phyloP scores from a whole-genome alignment of 2,888 invertebrate genomes.

The Chrysina gloriosa region DNA sequence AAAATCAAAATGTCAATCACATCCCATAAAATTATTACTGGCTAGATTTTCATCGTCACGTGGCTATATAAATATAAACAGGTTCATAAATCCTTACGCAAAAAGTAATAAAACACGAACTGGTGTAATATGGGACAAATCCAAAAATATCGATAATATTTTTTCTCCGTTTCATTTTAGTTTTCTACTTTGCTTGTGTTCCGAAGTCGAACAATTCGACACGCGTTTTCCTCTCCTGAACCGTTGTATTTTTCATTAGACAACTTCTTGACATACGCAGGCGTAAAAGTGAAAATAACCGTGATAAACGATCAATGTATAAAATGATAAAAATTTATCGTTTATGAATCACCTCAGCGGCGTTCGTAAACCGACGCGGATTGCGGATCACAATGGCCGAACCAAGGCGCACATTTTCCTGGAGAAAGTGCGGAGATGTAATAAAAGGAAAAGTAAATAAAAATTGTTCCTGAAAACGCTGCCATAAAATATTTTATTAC shows the following conservation, averaged over 20 bases:
- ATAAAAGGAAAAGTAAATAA: constrained; percentile 40
- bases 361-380: not conserved
- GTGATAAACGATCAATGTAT: constrained; percentile 23
- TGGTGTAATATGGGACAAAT: constrained; percentile 3
- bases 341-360: constrained; percentile 21
- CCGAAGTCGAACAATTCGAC: not conserved
- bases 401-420: constrained; percentile 5
- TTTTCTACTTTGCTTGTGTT: not conserved
- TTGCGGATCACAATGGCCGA: not conserved
- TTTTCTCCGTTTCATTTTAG: not conserved
- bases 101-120: constrained; percentile 23
- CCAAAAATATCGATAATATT: constrained; percentile 26
- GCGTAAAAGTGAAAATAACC: constrained; percentile 19
- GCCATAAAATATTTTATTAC: constrained; percentile 45
- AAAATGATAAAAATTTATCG: constrained; percentile 32
- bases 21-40: constrained; percentile 27
- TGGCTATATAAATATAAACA: constrained; percentile 23
- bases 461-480: constrained; percentile 39
- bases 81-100: constrained; percentile 31
- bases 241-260: not conserved
- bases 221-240: not conserved
- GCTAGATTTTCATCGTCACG: constrained; percentile 1
- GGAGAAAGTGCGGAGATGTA: constrained; percentile 33
- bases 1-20: constrained; percentile 37
- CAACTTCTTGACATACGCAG: not conserved